Conservation (phyloP, 30 jellyfish, hydroid and myxozoan species). For the Hydractinia symbiolongicarpus region DNA sequence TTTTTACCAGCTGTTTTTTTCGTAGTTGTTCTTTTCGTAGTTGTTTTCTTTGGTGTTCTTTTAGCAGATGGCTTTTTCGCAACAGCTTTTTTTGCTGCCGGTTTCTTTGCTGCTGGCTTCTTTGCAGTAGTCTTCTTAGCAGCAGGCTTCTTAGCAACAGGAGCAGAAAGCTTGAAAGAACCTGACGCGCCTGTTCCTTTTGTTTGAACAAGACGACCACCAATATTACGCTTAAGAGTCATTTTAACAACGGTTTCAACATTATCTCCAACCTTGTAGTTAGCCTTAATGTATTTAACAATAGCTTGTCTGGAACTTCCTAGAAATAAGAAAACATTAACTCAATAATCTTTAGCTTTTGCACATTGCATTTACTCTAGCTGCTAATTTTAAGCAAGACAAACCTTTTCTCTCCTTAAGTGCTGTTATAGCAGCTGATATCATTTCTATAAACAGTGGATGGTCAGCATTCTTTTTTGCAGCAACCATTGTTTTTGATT, state of each 20-base stretch:
- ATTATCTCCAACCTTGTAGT: not conserved
- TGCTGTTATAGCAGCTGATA: conserved; percentile 53
- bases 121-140: not conserved
- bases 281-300: not conserved
- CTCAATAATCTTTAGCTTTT: no score
- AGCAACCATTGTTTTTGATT: not conserved
- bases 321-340: not conserved
- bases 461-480: conserved; percentile 41
- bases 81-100: not conserved
- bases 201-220: not conserved
- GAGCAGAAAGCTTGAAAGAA: not conserved
- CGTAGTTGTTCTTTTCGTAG: not conserved
- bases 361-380: not conserved
- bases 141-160: not conserved
- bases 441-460: conserved; percentile 75
- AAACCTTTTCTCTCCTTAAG: conserved; percentile 60
- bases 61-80: not conserved
- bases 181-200: conserved; percentile 8
- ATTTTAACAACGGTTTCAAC: not conserved
- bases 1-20: not conserved
- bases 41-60: not conserved
- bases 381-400: not conserved
- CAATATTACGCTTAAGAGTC: not conserved
- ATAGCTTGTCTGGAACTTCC: conserved; percentile 13
- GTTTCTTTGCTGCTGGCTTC: not conserved